A percentile compares a stretch with the other conserved stretches of the same genome.
Evolutionary conservation across 2,113 vertebrate genomes (phyloP).

Genomic region (Marmota monax): DNA sequence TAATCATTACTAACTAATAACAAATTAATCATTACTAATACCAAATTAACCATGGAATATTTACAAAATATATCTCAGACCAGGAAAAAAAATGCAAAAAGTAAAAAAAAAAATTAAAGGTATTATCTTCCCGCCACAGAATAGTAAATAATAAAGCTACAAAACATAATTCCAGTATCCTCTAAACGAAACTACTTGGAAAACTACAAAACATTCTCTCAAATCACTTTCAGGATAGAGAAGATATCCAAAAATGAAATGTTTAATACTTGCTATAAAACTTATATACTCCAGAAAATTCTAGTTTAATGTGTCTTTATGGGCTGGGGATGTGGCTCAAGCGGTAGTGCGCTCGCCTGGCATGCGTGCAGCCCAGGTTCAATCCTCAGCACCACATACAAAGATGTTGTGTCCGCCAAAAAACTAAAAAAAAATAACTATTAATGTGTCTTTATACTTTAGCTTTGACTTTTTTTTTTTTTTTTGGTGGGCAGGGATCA

Average conservation of each 20-base stretch:
- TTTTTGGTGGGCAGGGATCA: too few species aligned
- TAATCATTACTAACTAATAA: background rate
- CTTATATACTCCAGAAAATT: conserved; percentile 9
- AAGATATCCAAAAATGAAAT: background rate
- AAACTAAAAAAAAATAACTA: too few species aligned
- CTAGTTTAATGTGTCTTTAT: background rate
- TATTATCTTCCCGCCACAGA: background rate
- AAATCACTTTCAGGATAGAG: background rate
- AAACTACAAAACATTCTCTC: background rate
- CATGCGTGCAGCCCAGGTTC: too few species aligned
- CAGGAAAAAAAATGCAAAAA: conserved; percentile 17
- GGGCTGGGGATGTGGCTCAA: too few species aligned
- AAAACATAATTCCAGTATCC: background rate
- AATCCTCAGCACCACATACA: too few species aligned
- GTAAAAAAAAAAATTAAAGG: background rate
- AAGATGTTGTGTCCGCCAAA: too few species aligned
- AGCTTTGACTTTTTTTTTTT: too few species aligned
- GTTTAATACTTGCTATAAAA: conserved; percentile 14
- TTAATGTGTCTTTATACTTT: too few species aligned
- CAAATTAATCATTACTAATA: background rate
- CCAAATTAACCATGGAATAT: conserved; percentile 37
- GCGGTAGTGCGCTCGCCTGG: too few species aligned
- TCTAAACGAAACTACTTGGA: background rate
- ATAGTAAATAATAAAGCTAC: background rate
- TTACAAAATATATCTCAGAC: background rate